Evolutionary conservation across 2,888 invertebrate species (phyloP), one percentile per base, ranked within the genome.

Genomic region (Poecilus cupreus): DNA sequence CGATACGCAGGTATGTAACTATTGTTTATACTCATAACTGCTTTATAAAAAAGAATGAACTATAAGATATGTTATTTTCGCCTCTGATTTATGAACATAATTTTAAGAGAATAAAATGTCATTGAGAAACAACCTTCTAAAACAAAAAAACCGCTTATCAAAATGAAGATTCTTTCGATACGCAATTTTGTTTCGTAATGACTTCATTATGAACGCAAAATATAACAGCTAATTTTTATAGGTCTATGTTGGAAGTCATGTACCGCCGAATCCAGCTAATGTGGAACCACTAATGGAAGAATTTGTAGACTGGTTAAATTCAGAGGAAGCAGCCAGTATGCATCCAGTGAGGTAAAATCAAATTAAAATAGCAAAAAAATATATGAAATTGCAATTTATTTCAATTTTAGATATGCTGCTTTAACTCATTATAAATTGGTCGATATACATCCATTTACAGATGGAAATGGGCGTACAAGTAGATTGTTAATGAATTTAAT

Each of bases 361-460:
- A 60, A 32, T 70, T 24, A 18, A 20, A 3, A 1, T 46, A 3
- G n/a, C n/a, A n/a, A n/a, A 46, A 51, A 51, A 51, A 51, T 51
- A 20, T 32, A 32, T 32, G n/a, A 18, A 20, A 3, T 54, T n/a
- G 10, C 22, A 26, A 26, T 13, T 54, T 54, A 4, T 22, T 10
- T 54, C 11, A 54, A 54, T 85, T 86, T 82, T 85, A 96, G 97
- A 88, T 96, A 96, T 87, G 98, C 98, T 74, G 98, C 99, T 0
- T 90, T 98, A 77, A 98, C 98, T 0, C 99, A 99, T 90, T 99
- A 98, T 89, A 98, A 98, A 90, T 89, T 99, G 57, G 99, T 99
- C 0, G 96, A 96, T 87, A 98, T 99, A 84, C 99, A 99, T 90
- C 99, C 99, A 0, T 99, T 99, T 90, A 93, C 95, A 1, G 98